phyloP scores from a whole-genome alignment of 2,888 invertebrate genomes.

The Adelphocoris suturalis region DNA sequence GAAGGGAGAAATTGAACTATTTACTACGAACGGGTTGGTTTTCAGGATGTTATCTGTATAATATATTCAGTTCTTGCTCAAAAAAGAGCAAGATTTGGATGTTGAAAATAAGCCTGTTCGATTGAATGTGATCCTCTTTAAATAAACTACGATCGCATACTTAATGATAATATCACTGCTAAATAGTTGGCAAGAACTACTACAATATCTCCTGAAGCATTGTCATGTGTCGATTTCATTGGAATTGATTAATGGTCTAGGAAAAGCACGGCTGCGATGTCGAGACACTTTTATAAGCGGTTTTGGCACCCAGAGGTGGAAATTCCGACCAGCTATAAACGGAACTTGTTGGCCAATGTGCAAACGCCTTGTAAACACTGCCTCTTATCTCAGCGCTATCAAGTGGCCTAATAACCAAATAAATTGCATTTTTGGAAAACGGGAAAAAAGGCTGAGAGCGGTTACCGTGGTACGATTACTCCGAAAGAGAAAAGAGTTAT shows the following conservation, averaged over 20 bases:
- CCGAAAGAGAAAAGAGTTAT: neutral
- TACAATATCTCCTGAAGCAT: neutral
- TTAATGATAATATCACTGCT: no score
- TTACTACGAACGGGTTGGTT: no score
- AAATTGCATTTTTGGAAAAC: neutral
- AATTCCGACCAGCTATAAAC: neutral
- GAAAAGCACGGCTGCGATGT: neutral
- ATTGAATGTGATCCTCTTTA: no score
- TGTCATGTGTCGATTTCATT: conserved; percentile 3
- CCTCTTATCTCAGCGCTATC: neutral
- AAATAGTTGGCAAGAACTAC: no score
- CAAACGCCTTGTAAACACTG: conserved; percentile 5
- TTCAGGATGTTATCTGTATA: no score
- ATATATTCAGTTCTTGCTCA: no score
- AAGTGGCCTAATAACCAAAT: neutral
- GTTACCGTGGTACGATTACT: neutral
- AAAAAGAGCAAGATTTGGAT: no score
- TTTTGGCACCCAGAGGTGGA: neutral
- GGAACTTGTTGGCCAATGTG: conserved; percentile 15
- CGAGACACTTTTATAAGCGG: neutral
- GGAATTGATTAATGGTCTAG: neutral
- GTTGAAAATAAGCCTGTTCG: no score
- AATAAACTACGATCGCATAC: no score
- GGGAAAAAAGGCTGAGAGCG: neutral
- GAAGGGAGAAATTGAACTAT: no score